Conservation (phyloP, 2,113 vertebrate species). For the Erythrocebus patas region DNA sequence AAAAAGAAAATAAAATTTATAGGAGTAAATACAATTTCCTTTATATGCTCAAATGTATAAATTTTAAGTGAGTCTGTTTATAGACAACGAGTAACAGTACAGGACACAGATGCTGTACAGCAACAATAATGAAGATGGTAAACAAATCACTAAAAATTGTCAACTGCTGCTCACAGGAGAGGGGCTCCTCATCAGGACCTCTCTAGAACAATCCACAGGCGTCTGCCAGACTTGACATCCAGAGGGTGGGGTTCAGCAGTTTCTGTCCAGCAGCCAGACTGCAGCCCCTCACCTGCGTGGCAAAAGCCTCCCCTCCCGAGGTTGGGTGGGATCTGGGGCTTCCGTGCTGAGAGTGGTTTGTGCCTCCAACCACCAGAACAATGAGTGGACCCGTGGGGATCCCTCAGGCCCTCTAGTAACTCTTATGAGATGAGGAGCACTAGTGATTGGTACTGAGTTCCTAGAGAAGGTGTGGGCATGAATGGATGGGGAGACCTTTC, state of each 20-base stretch:
- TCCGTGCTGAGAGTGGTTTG: not conserved
- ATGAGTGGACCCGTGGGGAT: not conserved
- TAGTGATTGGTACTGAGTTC: not conserved
- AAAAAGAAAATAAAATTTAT: not conserved
- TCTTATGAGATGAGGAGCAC: not conserved
- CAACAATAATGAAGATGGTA: not conserved
- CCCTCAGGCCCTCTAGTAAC: not conserved
- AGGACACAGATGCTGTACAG: fast-evolving
- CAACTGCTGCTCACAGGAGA: not conserved
- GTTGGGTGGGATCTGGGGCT: not conserved
- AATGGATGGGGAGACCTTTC: not conserved
- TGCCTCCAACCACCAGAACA: not conserved
- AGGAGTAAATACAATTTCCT: not conserved
- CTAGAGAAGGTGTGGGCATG: not conserved
- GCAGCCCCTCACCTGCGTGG: not conserved
- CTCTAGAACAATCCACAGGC: not conserved
- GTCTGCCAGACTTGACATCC: not conserved
- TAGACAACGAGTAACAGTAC: not conserved
- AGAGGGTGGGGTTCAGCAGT: not conserved
- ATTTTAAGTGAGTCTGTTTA: not conserved
- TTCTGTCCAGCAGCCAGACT: not conserved
- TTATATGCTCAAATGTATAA: not conserved
- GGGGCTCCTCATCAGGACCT: not conserved
- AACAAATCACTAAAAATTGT: not conserved
- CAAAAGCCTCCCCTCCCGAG: not conserved